Evolutionary conservation across 2,888 invertebrate genomes (phyloP), one percentile per base, ranked within the genome.

Genomic region (Agrilus mali): DNA sequence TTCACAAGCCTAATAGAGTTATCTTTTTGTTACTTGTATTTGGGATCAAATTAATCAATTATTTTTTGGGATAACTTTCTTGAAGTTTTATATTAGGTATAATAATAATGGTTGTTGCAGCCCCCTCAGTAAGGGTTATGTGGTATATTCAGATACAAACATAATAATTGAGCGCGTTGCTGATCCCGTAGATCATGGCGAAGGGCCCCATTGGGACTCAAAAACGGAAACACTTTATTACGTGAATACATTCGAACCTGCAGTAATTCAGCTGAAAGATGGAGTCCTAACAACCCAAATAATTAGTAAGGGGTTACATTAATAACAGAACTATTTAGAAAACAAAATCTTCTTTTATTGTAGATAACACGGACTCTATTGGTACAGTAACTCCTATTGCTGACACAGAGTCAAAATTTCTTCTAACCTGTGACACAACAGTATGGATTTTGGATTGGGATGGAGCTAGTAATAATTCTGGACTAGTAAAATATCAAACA

Each of bases 201-300:
- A 75, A 60, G 74, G 71, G 7, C 74, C 74, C 13, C 67, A 70
- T 47, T 75, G 74, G 73, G 65, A 70, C 38, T 44, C 51, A 0
- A 47, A 50, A 12, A 57, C 60, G 14, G 56, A 66, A 34, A 61
- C 61, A n/a, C 59, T 75, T 2, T 72, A 68, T 42, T 74, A 62
- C 44, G 72, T 73, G 2, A 74, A 75, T 47, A 70, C 73, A 34
- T 53, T 57, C 17, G 53, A 54, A 2, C 60, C 66, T 7, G 63
- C 61, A 15, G 58, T 72, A 13, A n/a, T 42, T 33, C 38, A 10
- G 5, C 10, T 27, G 10, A 27, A 27, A 4, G 27, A 27, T 27
- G 27, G 27, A 1, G 4, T 27, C 27, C 6, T 46, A 12, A 46
- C 47, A 16, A 46, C 44, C 4, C 47, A 50, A 27, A 51, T 50